Evolutionary conservation across 2,797 vertebrate genomes (phyloP).

Genomic region (Falco novaeseelandiae): DNA sequence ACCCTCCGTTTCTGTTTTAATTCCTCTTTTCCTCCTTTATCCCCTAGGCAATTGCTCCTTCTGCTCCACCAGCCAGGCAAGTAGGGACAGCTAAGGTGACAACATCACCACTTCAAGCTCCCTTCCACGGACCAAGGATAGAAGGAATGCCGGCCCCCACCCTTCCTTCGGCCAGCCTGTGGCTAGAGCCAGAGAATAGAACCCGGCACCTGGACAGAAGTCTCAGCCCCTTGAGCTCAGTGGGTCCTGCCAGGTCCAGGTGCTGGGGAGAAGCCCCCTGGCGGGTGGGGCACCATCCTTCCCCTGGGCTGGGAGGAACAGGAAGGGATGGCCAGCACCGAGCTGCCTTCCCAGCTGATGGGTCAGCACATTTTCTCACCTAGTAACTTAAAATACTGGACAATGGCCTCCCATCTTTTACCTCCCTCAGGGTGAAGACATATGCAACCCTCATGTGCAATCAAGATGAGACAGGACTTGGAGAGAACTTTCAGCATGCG

Average conservation of each 20-base stretch:
- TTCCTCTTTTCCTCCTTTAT: background rate
- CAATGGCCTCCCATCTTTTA: background rate
- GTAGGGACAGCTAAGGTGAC: background rate
- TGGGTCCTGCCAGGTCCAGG: background rate
- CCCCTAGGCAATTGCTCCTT: background rate
- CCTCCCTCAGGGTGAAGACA: background rate
- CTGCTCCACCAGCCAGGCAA: background rate
- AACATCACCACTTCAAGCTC: background rate
- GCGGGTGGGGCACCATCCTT: background rate
- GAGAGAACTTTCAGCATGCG: background rate
- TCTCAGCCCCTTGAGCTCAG: background rate
- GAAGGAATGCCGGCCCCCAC: background rate
- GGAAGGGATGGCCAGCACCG: background rate
- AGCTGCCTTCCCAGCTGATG: background rate
- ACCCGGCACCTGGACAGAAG: rapidly evolving
- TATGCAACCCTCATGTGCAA: rapidly evolving
- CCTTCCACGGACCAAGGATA: background rate
- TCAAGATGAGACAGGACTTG: background rate
- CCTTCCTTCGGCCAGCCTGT: background rate
- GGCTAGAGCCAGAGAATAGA: background rate
- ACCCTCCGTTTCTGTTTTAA: background rate
- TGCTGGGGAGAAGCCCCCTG: background rate
- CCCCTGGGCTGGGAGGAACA: too few species aligned
- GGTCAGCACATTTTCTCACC: background rate
- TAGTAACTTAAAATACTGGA: background rate